Conservation (phyloP, 2,888 invertebrate genomes). For the Agrochola macilenta region DNA sequence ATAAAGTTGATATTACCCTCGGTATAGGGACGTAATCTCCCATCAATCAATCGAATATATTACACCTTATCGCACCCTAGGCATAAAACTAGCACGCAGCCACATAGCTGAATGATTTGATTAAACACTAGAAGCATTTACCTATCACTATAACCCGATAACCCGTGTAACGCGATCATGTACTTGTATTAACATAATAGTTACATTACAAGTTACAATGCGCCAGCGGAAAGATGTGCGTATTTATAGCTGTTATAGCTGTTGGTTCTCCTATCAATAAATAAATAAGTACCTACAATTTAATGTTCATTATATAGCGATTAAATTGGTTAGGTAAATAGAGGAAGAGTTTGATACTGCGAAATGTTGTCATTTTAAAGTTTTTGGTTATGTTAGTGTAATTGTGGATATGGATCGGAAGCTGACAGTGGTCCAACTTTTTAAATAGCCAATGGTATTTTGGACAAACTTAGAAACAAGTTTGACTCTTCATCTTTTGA, state of each 20-base stretch:
- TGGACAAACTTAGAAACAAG: too few species aligned
- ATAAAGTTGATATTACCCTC: neutral
- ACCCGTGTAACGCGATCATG: constrained; percentile 58
- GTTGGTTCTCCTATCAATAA: too few species aligned
- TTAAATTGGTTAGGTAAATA: neutral
- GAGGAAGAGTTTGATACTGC: neutral
- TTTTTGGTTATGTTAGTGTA: neutral
- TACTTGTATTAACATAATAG: constrained; percentile 55
- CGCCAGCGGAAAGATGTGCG: constrained; percentile 1
- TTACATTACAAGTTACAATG: constrained; percentile 32
- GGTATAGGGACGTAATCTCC: neutral
- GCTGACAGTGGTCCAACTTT: neutral
- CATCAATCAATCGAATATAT: neutral
- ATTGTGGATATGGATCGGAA: too few species aligned
- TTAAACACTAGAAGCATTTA: constrained; percentile 67
- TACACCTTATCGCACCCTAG: neutral
- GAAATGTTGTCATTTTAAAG: neutral
- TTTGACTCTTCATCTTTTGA: too few species aligned
- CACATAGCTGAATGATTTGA: constrained; percentile 68
- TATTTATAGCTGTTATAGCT: too few species aligned
- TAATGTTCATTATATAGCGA: neutral
- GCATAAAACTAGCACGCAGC: constrained; percentile 44
- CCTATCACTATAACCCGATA: constrained; percentile 47
- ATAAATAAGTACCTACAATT: too few species aligned
- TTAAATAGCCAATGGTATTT: neutral